Conservation (phyloP, 2,888 invertebrate species). For the Entomobrya proxima region DNA sequence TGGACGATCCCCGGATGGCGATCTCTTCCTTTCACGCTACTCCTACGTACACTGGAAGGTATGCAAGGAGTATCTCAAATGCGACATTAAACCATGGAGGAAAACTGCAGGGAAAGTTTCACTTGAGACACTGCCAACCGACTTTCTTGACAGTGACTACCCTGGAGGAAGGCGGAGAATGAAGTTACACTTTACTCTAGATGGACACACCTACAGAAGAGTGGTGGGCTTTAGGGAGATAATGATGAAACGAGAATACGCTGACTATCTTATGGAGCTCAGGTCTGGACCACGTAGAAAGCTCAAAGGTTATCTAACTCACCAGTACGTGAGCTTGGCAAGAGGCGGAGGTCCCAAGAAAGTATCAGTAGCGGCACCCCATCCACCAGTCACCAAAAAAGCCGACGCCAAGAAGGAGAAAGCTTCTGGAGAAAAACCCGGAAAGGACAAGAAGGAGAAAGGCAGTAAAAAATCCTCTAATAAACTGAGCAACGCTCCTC, state of each 20-base stretch:
- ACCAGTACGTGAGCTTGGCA: background rate
- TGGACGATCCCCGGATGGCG: background rate
- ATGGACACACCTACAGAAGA: background rate
- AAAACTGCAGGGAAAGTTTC: background rate
- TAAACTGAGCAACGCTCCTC: background rate
- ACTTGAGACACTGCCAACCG: slow-evolving; percentile 32
- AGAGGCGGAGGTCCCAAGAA: slow-evolving; percentile 29
- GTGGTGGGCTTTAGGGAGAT: slow-evolving; percentile 51
- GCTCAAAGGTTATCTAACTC: background rate
- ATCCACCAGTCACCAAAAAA: background rate
- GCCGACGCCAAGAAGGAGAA: background rate
- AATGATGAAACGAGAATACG: slow-evolving; percentile 36
- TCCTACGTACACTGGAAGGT: slow-evolving; percentile 11
- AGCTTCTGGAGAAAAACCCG: background rate
- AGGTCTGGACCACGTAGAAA: background rate
- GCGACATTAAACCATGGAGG: slow-evolving; percentile 26
- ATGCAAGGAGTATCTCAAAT: slow-evolving; percentile 36
- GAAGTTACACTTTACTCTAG: background rate
- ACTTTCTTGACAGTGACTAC: slow-evolving; percentile 19
- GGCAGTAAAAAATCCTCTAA: background rate
- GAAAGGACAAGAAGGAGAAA: background rate
- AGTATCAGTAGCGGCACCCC: too few relatives aligned
- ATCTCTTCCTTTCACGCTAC: background rate
- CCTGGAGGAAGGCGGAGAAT: background rate
- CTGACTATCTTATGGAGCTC: slow-evolving; percentile 21